These are phyloP conservation scores for Siphamia tubifer DNA, from an alignment of 2,113 vertebrate genomes.

Conservation along the genomic window DNA sequence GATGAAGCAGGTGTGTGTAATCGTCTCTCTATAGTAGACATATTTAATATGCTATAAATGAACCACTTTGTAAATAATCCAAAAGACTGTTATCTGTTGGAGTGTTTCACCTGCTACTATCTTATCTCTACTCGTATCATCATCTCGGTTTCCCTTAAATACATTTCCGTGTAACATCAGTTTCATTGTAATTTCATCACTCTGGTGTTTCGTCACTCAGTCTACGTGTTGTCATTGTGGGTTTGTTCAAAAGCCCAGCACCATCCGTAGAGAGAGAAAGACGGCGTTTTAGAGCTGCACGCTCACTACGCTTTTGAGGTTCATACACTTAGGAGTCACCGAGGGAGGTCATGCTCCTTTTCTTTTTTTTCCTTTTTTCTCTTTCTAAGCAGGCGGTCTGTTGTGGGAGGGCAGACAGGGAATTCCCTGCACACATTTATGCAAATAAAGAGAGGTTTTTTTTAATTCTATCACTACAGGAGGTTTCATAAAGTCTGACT, in stretches of 20 bases:
- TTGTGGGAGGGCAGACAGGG: not conserved
- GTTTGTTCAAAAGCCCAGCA: conserved; percentile 20
- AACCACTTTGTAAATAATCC: not conserved
- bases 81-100: not conserved
- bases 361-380: conserved; percentile 3
- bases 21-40: too few relatives aligned
- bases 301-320: not conserved
- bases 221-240: conserved; percentile 20
- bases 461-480: not conserved
- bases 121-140: not conserved
- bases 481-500: not conserved
- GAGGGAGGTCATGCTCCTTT: not conserved
- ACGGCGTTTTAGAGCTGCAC: not conserved
- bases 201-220: conserved; percentile 38
- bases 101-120: too few relatives aligned
- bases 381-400: not conserved
- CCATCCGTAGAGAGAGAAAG: conserved; percentile 8
- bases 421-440: not conserved
- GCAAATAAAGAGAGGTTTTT: not conserved
- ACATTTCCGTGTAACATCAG: conserved; percentile 4
- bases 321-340: conserved; percentile 2
- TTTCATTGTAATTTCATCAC: conserved; percentile 65
- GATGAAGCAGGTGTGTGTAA: too few relatives aligned
- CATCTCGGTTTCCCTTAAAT: not conserved
- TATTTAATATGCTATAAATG: too few relatives aligned